A percentile compares a stretch with the other conserved stretches of the same genome.
phyloP scores from a whole-genome alignment of 2,797 vertebrate genomes.

The Apodemus agrarius region DNA sequence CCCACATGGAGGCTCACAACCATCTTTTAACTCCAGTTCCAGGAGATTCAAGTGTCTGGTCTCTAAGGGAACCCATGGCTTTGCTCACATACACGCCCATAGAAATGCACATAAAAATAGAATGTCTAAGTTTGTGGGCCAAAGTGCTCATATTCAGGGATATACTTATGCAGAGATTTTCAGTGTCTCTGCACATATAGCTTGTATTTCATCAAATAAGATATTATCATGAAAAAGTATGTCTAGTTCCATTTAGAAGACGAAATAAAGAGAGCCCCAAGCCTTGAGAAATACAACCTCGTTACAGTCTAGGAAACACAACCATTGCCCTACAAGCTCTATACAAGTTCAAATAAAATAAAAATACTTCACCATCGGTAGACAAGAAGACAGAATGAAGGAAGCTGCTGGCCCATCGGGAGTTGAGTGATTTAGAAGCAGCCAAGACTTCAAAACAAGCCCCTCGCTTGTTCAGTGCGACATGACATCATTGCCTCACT shows the following conservation, averaged over 20 bases:
- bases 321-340: not conserved
- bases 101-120: not conserved
- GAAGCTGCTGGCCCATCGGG: not conserved
- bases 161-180: not conserved
- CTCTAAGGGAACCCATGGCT: not conserved
- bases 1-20: not conserved
- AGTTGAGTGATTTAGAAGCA: not conserved
- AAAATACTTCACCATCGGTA: not conserved
- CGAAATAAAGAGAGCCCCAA: constrained; percentile 46
- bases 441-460: not conserved
- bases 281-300: not conserved
- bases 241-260: constrained; percentile 47
- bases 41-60: not conserved
- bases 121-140: not conserved
- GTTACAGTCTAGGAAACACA: constrained; percentile 19
- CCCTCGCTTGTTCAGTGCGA: not conserved
- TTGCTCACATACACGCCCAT: not conserved
- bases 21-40: not conserved
- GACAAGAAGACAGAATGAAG: not conserved
- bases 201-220: not conserved
- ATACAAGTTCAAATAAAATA: not conserved
- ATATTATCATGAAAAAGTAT: not conserved
- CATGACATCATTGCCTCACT: not conserved
- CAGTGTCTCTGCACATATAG: not conserved
- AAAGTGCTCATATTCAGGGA: not conserved